Evolutionary conservation across 1,140 invertebrate species (phyloP), one percentile per base, ranked within the genome.

Genomic region (Drosophila oshimai): DNA sequence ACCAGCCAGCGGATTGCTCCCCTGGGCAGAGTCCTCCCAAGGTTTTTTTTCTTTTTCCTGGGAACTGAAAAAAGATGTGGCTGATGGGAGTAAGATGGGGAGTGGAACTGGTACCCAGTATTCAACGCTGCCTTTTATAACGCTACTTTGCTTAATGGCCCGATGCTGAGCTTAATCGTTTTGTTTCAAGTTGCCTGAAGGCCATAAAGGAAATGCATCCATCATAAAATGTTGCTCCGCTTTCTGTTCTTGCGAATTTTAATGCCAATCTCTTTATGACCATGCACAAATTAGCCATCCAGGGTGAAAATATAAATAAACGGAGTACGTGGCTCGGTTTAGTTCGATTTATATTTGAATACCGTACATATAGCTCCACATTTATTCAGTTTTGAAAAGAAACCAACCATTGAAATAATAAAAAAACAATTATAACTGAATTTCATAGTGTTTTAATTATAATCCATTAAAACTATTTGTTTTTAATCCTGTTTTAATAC

Each of bases 1-100:
- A 42, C 58, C 36, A 26, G 58, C n/a, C 53, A 13, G 58, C 28
- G 53, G 53, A 60, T 62, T 62, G 53, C 17, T 62, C 58, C 58
- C 53, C 58, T 17, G 58, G 57, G 57, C 18, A 7, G 13, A 17
- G 18, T 10, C 34, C 20, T 24, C 13, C 20, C 22, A 15, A 10
- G 12, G n/a, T 7, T 15, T 26, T 9, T 31, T 7, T n/a, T n/a
- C 17, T 31, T 7, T n/a, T n/a, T 12, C n/a, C 9, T 13, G 9
- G 2, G 15, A 31, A 55, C 22, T 15, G 18, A 18, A 6, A 10
- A 22, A 34, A 10, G 33, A 36, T 37, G 18, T 33, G 46, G 15
- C 13, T 10, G 24, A 9, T 15, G n/a, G n/a, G n/a, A n/a, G n/a
- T n/a, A n/a, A 46, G 10, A 18, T 42, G 37, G 13, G 42, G 9